These are phyloP conservation scores for Orchesellides sinensis DNA, from an alignment of 2,888 invertebrate genomes.

Conservation along the genomic window DNA sequence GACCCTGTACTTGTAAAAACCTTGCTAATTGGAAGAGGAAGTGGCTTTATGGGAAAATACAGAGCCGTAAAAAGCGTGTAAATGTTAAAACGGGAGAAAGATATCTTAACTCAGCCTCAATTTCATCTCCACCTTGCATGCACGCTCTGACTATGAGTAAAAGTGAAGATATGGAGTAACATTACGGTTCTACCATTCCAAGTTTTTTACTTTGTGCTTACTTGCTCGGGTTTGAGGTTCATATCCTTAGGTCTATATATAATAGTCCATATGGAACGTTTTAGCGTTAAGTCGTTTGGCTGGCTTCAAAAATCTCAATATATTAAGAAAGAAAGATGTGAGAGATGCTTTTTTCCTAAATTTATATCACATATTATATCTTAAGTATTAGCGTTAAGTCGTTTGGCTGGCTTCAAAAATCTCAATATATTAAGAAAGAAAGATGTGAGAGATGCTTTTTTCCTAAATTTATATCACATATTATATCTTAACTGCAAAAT, in stretches of 20 bases:
- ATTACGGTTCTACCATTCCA: no score
- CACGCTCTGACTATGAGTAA: not conserved
- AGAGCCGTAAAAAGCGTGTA: conserved; percentile 5
- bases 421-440: not conserved
- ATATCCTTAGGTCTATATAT: no score
- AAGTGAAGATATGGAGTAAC: not conserved
- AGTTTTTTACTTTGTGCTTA: no score
- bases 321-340: not conserved
- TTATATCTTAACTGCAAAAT: conserved; percentile 14
- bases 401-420: no score
- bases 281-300: no score
- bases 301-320: no score
- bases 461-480: conserved; percentile 14
- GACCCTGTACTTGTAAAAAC: conserved; percentile 33
- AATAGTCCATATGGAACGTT: no score
- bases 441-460: conserved; percentile 15
- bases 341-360: conserved; percentile 8
- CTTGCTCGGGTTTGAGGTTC: no score
- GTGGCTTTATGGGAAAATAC: not conserved
- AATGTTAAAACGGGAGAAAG: not conserved
- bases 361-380: no score
- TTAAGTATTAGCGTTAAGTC: no score
- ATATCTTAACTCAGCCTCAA: not conserved
- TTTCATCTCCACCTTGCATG: not conserved
- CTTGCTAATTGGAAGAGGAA: conserved; percentile 5